Evolutionary conservation across 2,797 vertebrate genomes (phyloP), one percentile per base, ranked within the genome.

Genomic region (Cetoscarus ocellatus): DNA sequence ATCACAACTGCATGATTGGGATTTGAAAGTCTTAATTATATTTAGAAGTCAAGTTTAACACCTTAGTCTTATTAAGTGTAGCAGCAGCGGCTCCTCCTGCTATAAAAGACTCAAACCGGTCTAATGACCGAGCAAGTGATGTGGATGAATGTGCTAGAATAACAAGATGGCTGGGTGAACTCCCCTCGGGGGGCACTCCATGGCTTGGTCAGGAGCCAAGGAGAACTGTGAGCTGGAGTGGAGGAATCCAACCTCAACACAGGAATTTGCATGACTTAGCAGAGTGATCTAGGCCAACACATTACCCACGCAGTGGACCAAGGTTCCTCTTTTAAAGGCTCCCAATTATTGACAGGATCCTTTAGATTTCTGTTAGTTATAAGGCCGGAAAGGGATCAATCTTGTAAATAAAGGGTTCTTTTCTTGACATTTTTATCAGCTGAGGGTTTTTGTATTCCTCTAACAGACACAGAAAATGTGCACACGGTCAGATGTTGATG

Each of bases 81-180:
- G 73, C 73, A 66, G 79, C 51, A 42, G 80, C 71, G 53, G 70
- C 76, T 70, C 74, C 72, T 71, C 67, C 61, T 39, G 74, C 80
- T 61, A 51, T 1, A 50, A 58, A 59, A 70, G 80, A 88, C 75
- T 78, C 69, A 19, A 59, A 70, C 73, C 68, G 45, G 79, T 85
- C 80, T 86, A 79, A 86, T 67, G 79, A 82, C 77, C 18, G 74
- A 88, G 75, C 81, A 82, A 87, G 89, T 86, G 89, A 90, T 87
- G 86, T 84, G 87, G 84, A 92, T 91, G 88, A 88, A 88, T 90
- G 88, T 90, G 80, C 80, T 88, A 66, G 80, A 90, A 93, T 86
- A 92, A 93, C 89, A 93, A 86, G 82, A 83, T 73, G 77, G 83
- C 82, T 86, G 90, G 80, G 73, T 87, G 84, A 88, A 73, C 80